Evolutionary conservation across 2,797 vertebrate genomes (phyloP).

Genomic region (Podarcis lilfordi): DNA sequence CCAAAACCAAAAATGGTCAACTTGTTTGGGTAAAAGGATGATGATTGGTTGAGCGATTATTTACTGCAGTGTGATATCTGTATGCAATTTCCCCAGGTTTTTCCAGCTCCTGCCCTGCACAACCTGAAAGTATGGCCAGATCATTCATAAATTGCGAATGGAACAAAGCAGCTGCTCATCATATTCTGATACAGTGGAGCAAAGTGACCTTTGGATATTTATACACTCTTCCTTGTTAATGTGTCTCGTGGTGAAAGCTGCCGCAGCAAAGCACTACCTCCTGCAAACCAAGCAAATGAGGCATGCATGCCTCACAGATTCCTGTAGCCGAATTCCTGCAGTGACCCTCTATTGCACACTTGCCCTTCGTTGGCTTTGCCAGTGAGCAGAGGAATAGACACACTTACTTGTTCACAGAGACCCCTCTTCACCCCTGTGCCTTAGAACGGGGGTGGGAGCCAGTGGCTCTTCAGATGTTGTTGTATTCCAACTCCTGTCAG

Average conservation of each 20-base stretch:
- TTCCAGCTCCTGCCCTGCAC: rapidly evolving
- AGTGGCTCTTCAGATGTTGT: background rate
- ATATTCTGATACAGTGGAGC: background rate
- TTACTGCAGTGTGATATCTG: background rate
- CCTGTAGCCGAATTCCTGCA: background rate
- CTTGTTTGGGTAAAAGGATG: background rate
- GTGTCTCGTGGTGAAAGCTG: conserved; percentile 76
- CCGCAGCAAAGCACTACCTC: conserved; percentile 69
- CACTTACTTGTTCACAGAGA: background rate
- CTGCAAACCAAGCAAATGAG: conserved; percentile 56
- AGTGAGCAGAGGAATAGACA: background rate
- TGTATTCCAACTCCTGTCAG: background rate
- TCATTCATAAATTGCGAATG: background rate
- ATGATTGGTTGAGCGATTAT: background rate
- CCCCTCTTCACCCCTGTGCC: background rate
- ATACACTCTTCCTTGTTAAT: conserved; percentile 82
- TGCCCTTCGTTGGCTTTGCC: conserved; percentile 3
- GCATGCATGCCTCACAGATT: conserved; percentile 29
- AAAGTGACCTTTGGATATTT: conserved; percentile 70
- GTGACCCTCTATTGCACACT: background rate
- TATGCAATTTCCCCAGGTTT: background rate
- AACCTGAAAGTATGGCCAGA: background rate
- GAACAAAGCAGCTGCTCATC: rapidly evolving
- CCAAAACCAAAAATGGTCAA: too few relatives aligned
- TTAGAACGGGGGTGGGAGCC: background rate